These are phyloP conservation scores for Armadillidium nasatum DNA, from an alignment of 1,140 invertebrate genomes.

Conservation along the genomic window DNA sequence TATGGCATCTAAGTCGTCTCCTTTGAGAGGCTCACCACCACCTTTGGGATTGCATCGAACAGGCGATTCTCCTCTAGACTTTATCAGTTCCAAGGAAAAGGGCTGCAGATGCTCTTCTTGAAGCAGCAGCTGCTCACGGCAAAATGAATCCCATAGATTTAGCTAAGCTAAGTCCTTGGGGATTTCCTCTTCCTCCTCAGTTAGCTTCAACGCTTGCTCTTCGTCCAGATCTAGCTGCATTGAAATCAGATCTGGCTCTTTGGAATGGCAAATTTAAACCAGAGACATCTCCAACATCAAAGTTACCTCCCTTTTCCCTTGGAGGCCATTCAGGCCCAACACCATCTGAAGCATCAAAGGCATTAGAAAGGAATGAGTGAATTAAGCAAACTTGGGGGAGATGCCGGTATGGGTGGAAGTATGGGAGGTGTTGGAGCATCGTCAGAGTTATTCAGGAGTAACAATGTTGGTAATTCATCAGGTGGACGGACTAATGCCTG, in stretches of 20 bases:
- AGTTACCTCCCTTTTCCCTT: slow-evolving; percentile 46
- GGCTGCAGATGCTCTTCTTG: slow-evolving; percentile 43
- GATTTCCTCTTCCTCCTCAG: slow-evolving; percentile 60
- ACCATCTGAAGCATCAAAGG: slow-evolving; percentile 74
- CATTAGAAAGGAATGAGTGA: slow-evolving; percentile 88
- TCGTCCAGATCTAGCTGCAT: slow-evolving; percentile 45
- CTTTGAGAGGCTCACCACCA: slow-evolving; percentile 45
- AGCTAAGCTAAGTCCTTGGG: slow-evolving; percentile 51
- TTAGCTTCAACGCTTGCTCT: slow-evolving; percentile 57
- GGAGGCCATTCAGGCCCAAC: slow-evolving; percentile 54
- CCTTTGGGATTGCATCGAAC: slow-evolving; percentile 53
- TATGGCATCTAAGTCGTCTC: slow-evolving; percentile 32
- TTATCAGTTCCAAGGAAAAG: slow-evolving; percentile 70
- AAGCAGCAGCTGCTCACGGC: slow-evolving; percentile 37
- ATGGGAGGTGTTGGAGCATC: slow-evolving; percentile 53
- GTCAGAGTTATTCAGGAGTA: slow-evolving; percentile 49
- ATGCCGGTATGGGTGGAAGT: slow-evolving; percentile 59
- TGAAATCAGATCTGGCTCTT: slow-evolving; percentile 48
- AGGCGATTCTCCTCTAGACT: slow-evolving; percentile 71
- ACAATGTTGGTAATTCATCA: slow-evolving; percentile 54
- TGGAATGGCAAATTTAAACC: slow-evolving; percentile 54
- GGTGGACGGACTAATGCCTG: slow-evolving; percentile 57
- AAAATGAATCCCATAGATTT: slow-evolving; percentile 41
- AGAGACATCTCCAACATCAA: slow-evolving; percentile 34
- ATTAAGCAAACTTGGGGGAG: slow-evolving; percentile 72